phyloP scores from a whole-genome alignment of 2,113 vertebrate species.

The Terrapene triunguis region DNA sequence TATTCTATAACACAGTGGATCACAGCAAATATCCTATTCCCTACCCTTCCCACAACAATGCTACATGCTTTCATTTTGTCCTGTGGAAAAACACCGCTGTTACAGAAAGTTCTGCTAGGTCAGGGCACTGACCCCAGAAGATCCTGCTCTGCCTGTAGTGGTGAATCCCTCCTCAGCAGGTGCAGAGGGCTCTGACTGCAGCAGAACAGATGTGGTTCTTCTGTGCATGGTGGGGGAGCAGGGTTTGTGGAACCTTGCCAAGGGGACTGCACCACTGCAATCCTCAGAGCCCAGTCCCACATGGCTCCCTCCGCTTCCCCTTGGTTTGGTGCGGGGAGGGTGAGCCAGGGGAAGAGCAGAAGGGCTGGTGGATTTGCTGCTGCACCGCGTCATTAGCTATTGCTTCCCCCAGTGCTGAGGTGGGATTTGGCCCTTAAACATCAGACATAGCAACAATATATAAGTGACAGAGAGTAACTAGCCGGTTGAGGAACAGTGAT shows the following conservation, averaged over 20 bases:
- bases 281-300: not conserved
- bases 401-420: not conserved
- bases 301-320: fast-evolving
- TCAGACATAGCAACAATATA: not conserved
- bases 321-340: not conserved
- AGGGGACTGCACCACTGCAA: not conserved
- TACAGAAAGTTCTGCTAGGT: not conserved
- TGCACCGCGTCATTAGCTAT: fast-evolving
- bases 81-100: not conserved
- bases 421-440: not conserved
- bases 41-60: fast-evolving
- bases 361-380: not conserved
- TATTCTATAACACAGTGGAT: not conserved
- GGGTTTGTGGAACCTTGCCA: not conserved
- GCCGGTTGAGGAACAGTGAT: not conserved
- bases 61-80: not conserved
- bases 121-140: not conserved
- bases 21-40: not conserved
- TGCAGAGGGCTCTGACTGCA: not conserved
- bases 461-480: not conserved
- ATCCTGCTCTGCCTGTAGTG: not conserved
- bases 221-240: not conserved
- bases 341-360: not conserved
- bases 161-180: not conserved
- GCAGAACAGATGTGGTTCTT: not conserved